These are phyloP conservation scores for Rhodeus uyekii DNA, from an alignment of 2,797 vertebrate species.

Conservation along the genomic window DNA sequence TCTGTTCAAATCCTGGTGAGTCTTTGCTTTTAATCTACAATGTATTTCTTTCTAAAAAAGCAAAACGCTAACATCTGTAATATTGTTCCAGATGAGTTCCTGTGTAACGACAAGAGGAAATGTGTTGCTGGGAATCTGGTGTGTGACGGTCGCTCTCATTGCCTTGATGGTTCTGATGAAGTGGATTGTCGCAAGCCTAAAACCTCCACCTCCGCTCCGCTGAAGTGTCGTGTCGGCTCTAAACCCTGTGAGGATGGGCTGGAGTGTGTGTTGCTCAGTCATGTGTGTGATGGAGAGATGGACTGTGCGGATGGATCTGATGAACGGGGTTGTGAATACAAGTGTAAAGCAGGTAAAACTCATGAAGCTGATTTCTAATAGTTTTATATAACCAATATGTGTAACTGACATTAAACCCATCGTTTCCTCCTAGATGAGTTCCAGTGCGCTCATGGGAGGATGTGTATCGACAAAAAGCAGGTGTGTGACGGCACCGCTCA, in stretches of 20 bases:
- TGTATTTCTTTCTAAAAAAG: slow-evolving; percentile 54
- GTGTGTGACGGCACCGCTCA: slow-evolving; percentile 67
- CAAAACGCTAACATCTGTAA: slow-evolving; percentile 39
- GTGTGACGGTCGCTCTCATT: slow-evolving; percentile 70
- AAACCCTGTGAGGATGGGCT: slow-evolving; percentile 67
- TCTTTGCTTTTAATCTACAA: neutral
- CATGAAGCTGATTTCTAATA: neutral
- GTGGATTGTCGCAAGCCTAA: slow-evolving; percentile 45
- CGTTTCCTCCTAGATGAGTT: slow-evolving; percentile 65
- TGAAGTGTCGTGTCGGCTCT: slow-evolving; percentile 65
- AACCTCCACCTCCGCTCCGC: fast-evolving
- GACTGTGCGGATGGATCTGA: slow-evolving; percentile 79
- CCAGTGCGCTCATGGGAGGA: slow-evolving; percentile 62
- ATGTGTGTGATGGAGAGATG: slow-evolving; percentile 75
- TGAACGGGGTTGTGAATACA: slow-evolving; percentile 74
- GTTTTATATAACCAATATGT: neutral
- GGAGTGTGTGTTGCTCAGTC: slow-evolving; percentile 66
- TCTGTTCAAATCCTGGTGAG: slow-evolving; percentile 63
- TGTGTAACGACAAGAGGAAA: slow-evolving; percentile 64
- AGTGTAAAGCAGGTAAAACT: slow-evolving; percentile 61
- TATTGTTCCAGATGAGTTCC: slow-evolving; percentile 62
- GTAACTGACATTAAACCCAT: neutral
- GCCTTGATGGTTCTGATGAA: slow-evolving; percentile 63
- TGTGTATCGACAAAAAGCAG: slow-evolving; percentile 59
- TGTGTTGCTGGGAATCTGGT: slow-evolving; percentile 64